A percentile compares a stretch with the other conserved stretches of the same genome.
Evolutionary conservation across 2,888 invertebrate genomes (phyloP).

Genomic region (Pyralis farinalis): DNA sequence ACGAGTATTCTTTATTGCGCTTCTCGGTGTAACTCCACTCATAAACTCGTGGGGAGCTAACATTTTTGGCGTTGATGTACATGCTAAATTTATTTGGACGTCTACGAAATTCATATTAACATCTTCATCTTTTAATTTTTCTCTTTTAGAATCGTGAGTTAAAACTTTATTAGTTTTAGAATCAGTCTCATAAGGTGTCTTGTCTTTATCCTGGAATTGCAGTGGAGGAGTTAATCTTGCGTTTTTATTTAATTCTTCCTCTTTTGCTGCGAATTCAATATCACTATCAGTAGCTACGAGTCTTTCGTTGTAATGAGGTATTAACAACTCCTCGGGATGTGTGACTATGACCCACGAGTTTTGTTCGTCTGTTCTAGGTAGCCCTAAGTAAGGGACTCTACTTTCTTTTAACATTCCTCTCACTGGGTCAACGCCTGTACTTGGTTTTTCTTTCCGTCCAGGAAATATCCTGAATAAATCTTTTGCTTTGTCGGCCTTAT

Average conservation of each 20-base stretch:
- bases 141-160: slow-evolving; percentile 67
- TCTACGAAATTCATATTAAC: slow-evolving; percentile 50
- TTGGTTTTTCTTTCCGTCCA: slow-evolving; percentile 58
- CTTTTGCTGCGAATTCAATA: slow-evolving; percentile 39
- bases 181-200: slow-evolving; percentile 51
- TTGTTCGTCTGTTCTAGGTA: slow-evolving; percentile 60
- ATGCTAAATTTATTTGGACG: slow-evolving; percentile 64
- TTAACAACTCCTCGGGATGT: slow-evolving; percentile 64
- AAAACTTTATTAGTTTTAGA: slow-evolving; percentile 55
- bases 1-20: slow-evolving; percentile 46
- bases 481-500: slow-evolving; percentile 52
- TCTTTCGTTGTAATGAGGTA: slow-evolving; percentile 69
- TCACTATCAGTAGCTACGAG: slow-evolving; percentile 50
- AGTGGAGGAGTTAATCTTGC: slow-evolving; percentile 65
- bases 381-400: slow-evolving; percentile 65
- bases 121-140: slow-evolving; percentile 68
- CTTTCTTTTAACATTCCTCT: slow-evolving; percentile 62
- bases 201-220: slow-evolving; percentile 69
- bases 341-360: slow-evolving; percentile 69
- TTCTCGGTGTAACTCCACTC: slow-evolving; percentile 39
- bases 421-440: slow-evolving; percentile 47
- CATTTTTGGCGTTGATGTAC: slow-evolving; percentile 76
- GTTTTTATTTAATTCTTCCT: slow-evolving; percentile 43
- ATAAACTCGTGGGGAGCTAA: slow-evolving; percentile 64
- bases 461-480: slow-evolving; percentile 67